Percentiles rank a stretch among this genome's conserved stretches.
These are phyloP conservation scores for Parelbella ahira DNA, from an alignment of 2,888 invertebrate genomes.

Conservation along the genomic window DNA sequence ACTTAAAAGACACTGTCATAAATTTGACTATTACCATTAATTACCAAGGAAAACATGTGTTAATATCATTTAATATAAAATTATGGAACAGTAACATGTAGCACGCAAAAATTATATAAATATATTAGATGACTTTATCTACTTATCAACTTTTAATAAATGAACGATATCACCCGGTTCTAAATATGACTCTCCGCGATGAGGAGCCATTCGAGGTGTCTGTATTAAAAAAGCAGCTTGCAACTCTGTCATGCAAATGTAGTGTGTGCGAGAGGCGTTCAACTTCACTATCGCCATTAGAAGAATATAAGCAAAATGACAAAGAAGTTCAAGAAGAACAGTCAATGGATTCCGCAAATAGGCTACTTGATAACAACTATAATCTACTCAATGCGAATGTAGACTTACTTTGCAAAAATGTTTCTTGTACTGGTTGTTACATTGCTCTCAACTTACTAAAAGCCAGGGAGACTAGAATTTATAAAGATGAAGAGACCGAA, in stretches of 20 bases:
- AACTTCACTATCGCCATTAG: background rate
- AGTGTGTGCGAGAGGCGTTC: slow-evolving; percentile 31
- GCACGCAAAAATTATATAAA: too few relatives aligned
- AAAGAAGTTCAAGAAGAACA: slow-evolving; percentile 9
- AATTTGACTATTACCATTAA: too few relatives aligned
- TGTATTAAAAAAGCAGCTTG: slow-evolving; percentile 48
- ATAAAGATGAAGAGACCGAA: slow-evolving; percentile 56
- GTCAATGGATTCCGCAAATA: background rate
- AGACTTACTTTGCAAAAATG: slow-evolving; percentile 29
- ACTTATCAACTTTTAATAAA: too few relatives aligned
- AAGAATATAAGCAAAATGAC: slow-evolving; percentile 1
- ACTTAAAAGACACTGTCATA: too few relatives aligned
- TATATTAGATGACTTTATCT: too few relatives aligned
- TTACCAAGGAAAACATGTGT: too few relatives aligned
- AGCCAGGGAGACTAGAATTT: slow-evolving; percentile 36
- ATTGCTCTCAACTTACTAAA: slow-evolving; percentile 42
- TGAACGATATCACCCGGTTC: too few relatives aligned
- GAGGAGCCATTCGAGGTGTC: slow-evolving; percentile 47
- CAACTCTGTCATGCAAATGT: slow-evolving; percentile 49
- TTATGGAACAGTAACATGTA: too few relatives aligned
- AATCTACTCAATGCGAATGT: slow-evolving; percentile 4
- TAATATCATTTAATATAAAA: too few relatives aligned
- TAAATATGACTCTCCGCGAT: slow-evolving; percentile 1
- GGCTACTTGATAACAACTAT: background rate
- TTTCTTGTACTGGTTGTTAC: slow-evolving; percentile 48